Conservation (phyloP, 2,113 vertebrate genomes). For the Megaceryle torquata region DNA sequence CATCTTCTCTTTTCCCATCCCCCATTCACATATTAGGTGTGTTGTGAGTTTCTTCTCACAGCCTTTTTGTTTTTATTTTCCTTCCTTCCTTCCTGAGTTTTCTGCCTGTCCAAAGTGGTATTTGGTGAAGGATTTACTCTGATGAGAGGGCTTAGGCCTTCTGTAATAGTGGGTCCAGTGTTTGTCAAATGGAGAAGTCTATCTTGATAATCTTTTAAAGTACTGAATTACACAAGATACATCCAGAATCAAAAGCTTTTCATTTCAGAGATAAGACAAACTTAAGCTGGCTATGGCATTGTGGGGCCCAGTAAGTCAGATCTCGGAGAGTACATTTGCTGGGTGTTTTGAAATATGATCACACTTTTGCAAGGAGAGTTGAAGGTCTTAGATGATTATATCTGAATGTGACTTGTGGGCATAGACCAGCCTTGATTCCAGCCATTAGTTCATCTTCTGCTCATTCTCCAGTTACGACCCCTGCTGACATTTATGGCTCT, state of each 20-base stretch:
- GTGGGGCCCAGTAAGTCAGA: background rate
- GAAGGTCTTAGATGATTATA: background rate
- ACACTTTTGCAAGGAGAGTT: background rate
- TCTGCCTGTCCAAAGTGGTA: background rate
- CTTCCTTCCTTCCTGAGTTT: background rate
- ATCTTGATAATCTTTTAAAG: background rate
- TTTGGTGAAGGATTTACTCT: background rate
- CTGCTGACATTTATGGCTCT: background rate
- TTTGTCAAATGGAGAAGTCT: background rate
- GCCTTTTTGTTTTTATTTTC: background rate
- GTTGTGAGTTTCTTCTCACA: background rate
- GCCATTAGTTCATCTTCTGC: background rate
- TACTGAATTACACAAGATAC: background rate
- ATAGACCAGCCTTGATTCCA: background rate
- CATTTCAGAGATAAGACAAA: background rate
- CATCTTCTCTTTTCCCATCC: background rate
- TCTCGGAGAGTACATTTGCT: background rate
- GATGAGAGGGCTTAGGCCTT: background rate
- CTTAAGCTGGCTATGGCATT: background rate
- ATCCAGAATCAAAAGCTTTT: background rate
- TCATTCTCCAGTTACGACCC: background rate
- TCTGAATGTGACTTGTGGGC: background rate
- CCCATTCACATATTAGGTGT: background rate
- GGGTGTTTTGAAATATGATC: background rate
- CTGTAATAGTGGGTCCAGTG: accelerated